phyloP scores from a whole-genome alignment of 2,113 vertebrate genomes.

The Ptilonorhynchus violaceus region DNA sequence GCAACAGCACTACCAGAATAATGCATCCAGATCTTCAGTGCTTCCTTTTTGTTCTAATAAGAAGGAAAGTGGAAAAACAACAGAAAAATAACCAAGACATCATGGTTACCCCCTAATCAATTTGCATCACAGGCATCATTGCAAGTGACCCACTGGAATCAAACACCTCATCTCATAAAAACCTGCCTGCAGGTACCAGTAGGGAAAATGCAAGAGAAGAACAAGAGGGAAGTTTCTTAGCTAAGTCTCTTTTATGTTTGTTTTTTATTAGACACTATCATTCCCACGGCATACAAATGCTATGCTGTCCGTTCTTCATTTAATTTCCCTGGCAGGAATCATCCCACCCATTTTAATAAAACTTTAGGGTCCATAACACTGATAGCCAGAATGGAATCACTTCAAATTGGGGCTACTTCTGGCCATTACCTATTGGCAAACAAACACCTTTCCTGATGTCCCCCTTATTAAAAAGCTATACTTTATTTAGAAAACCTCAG shows the following conservation, averaged over 20 bases:
- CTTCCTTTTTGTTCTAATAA: neutral
- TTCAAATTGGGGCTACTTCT: neutral
- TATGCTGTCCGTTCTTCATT: neutral
- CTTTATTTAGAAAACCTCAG: neutral
- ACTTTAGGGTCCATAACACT: neutral
- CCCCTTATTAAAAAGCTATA: neutral
- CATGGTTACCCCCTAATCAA: neutral
- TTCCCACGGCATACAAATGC: neutral
- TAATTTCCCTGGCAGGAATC: neutral
- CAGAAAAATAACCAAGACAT: neutral
- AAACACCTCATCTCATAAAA: neutral
- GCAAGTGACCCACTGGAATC: neutral
- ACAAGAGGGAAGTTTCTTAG: neutral
- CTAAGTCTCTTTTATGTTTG: neutral
- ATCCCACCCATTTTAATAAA: neutral
- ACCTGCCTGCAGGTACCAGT: neutral
- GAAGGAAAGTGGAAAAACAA: neutral
- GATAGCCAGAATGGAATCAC: neutral
- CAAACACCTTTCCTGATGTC: neutral
- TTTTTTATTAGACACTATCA: neutral
- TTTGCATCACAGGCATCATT: neutral
- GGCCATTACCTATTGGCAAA: neutral
- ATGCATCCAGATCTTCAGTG: neutral
- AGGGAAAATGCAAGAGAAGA: neutral
- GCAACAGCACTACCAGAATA: neutral